Base-by-base conservation (phyloP, 2,888 invertebrate species). In the Lepidocyrtinus sp. region DNA sequence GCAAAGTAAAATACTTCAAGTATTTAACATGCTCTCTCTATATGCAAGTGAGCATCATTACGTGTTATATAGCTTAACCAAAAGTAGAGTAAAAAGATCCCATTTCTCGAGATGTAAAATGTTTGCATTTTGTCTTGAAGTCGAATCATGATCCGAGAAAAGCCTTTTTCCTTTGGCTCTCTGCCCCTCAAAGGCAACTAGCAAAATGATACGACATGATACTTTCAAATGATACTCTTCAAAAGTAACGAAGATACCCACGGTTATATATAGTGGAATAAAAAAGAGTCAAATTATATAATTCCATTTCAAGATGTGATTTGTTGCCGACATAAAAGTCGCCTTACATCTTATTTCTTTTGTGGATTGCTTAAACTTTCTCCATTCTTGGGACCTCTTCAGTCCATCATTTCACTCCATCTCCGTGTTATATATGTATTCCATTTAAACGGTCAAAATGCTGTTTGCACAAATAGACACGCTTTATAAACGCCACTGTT, bases 291-390 rank as follows among this genome's bases (percentile, higher is more conserved):
- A 85, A 86, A 86, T 86, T 85, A 85, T 85, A 85, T 86, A 86
- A 86, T 86, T 86, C 86, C 86, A 84, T 85, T 85, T 84, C 82
- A 83, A 82, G 83, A 85, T 83, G 85, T 85, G 86, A 86, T 86
- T 86, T 86, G 86, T 86, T 82, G 81, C 83, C 82, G 82, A 85
- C 86, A 85, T 86, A 86, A 86, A 86, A 86, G 86, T 86, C 86
- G 83, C 84, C 85, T 85, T 85, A 85, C 84, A 86, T 86, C 84
- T 85, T 85, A 85, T 85, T 85, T 85, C 85, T 85, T 74, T 85
- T 86, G 84, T 84, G 85, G 86, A 86, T 86, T 85, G 86, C 85
- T 81, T 78, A 86, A 86, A 85, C 85, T 86, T 86, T 86, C 85
- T 84, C 85, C 86, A 86, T 86, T 86, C 83, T 78, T 82, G 82